A percentile compares a stretch with the other conserved stretches of the same genome.
Evolutionary conservation across 2,797 vertebrate genomes (phyloP).

Genomic region (Triplophysa bombifrons): DNA sequence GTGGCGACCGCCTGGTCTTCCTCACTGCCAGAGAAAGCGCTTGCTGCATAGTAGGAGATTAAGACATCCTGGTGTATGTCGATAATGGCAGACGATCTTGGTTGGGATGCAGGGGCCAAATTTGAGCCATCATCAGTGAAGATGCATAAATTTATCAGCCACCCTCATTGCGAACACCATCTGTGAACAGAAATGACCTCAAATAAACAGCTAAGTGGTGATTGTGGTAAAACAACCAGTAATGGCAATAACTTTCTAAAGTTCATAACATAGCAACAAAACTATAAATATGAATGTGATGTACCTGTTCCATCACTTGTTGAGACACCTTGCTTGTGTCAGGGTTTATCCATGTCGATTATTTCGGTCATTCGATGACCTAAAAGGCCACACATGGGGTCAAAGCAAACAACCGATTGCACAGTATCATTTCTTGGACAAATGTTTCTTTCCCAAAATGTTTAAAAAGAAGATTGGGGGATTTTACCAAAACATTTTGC

Average conservation of each 20-base stretch:
- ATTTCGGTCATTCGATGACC: slow-evolving; percentile 45
- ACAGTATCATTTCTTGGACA: not conserved
- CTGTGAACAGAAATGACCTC: slow-evolving; percentile 18
- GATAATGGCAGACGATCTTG: slow-evolving; percentile 67
- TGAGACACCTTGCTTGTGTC: not conserved
- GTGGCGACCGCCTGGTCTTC: slow-evolving; percentile 59
- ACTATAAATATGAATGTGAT: slow-evolving; percentile 3
- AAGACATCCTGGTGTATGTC: slow-evolving; percentile 71
- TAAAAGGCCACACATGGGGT: slow-evolving; percentile 32
- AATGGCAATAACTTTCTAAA: not conserved
- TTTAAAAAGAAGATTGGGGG: not conserved
- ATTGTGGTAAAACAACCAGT: too few species aligned
- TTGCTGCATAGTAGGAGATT: slow-evolving; percentile 68
- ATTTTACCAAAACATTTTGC: not conserved
- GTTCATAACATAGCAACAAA: not conserved
- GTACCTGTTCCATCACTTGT: not conserved
- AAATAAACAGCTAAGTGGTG: not conserved
- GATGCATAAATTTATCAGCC: slow-evolving; percentile 30
- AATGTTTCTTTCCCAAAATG: not conserved
- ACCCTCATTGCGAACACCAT: slow-evolving; percentile 26
- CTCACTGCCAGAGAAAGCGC: slow-evolving; percentile 67
- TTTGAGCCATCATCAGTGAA: slow-evolving; percentile 39
- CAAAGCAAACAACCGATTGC: not conserved
- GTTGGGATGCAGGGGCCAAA: slow-evolving; percentile 48
- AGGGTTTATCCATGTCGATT: not conserved